These are phyloP conservation scores for Solenopsis fugax DNA, from an alignment of 1,140 invertebrate genomes.

Conservation along the genomic window DNA sequence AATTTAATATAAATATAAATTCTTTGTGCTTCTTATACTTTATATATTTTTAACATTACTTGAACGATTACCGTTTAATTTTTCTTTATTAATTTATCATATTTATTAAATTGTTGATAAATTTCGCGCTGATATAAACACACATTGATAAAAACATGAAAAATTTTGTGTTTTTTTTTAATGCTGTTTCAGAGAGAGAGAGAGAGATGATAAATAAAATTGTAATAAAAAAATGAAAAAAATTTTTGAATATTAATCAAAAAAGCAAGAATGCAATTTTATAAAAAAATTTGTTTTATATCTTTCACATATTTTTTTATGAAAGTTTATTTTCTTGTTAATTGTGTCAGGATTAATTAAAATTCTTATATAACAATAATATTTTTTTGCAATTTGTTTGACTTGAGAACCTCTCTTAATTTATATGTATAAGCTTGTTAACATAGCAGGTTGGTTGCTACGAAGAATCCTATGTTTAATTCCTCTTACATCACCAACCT, in stretches of 20 bases:
- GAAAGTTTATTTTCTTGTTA: not conserved
- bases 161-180: too few species aligned
- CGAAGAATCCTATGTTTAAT: slow-evolving; percentile 62
- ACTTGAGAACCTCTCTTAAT: slow-evolving; percentile 65
- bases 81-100: not conserved
- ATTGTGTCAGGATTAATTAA: not conserved
- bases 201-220: not conserved
- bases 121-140: not conserved
- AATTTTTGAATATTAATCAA: slow-evolving; percentile 1
- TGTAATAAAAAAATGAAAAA: not conserved
- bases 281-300: not conserved
- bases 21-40: not conserved
- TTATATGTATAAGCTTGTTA: slow-evolving; percentile 66
- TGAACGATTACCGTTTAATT: not conserved
- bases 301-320: not conserved
- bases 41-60: not conserved
- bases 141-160: too few species aligned
- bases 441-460: slow-evolving; percentile 26
- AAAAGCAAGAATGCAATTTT: not conserved
- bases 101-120: slow-evolving; percentile 6
- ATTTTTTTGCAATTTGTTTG: not conserved
- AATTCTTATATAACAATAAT: not conserved
- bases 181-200: too few species aligned
- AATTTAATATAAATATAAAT: not conserved
- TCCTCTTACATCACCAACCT: slow-evolving; percentile 53